Evolutionary conservation across 2,888 invertebrate genomes (phyloP).

Genomic region (Polia nebulosa): DNA sequence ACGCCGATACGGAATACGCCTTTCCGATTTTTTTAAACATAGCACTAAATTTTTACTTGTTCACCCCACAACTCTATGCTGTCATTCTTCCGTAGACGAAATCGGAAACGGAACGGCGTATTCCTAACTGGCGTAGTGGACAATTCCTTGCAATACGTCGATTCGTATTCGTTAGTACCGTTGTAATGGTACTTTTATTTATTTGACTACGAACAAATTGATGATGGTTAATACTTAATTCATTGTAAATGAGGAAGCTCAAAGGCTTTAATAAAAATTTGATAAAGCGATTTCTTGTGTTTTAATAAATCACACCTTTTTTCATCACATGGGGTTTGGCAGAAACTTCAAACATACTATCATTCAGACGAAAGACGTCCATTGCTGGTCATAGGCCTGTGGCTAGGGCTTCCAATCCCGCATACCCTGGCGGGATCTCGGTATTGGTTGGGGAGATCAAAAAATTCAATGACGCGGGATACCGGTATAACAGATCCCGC

Average conservation of each 20-base stretch:
- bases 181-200: conserved; percentile 60
- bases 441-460: too few species aligned
- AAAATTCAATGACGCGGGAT: too few species aligned
- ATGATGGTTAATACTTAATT: conserved; percentile 64
- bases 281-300: conserved; percentile 50
- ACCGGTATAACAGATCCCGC: too few species aligned
- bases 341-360: too few species aligned
- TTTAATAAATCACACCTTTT: conserved; percentile 1
- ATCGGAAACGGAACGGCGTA: conserved; percentile 9
- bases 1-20: conserved; percentile 26
- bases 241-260: conserved; percentile 62
- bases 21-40: conserved; percentile 12
- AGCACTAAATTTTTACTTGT: conserved; percentile 49
- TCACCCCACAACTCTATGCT: conserved; percentile 6
- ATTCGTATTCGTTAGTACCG: conserved; percentile 38
- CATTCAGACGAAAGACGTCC: too few species aligned
- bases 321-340: too few species aligned
- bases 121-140: conserved; percentile 30
- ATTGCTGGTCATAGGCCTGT: too few species aligned
- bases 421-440: too few species aligned
- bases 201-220: conserved; percentile 66
- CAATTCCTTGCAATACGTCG: conserved; percentile 46
- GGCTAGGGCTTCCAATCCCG: too few species aligned
- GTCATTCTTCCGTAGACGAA: conserved; percentile 2
- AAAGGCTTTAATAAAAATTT: conserved; percentile 65